Evolutionary conservation across 2,113 vertebrate species (phyloP).

Genomic region (Corydoras sp.): DNA sequence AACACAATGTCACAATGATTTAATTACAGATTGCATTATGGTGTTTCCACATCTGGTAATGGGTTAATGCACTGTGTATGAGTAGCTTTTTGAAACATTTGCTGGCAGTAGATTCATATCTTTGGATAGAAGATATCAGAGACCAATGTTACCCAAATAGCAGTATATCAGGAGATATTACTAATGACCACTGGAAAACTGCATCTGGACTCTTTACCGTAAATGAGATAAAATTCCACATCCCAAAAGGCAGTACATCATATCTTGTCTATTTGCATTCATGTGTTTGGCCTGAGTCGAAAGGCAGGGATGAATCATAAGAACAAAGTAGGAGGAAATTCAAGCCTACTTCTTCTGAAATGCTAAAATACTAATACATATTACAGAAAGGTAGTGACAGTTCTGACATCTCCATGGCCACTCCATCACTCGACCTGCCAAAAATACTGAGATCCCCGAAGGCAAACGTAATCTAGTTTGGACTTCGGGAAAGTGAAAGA

Average conservation of each 20-base stretch:
- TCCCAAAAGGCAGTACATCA: conserved; percentile 7
- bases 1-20: too few species aligned
- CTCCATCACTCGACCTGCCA: background rate
- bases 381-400: background rate
- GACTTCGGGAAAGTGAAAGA: background rate
- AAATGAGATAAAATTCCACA: conserved; percentile 1
- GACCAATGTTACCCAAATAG: too few species aligned
- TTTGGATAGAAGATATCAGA: too few species aligned
- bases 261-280: background rate
- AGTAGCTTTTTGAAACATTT: too few species aligned
- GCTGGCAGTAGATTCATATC: too few species aligned
- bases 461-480: conserved; percentile 3
- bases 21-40: too few species aligned
- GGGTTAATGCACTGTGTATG: too few species aligned
- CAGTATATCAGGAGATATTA: background rate
- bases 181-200: background rate
- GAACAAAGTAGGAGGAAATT: background rate
- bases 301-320: conserved; percentile 13
- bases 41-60: too few species aligned
- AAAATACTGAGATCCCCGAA: background rate
- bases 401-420: background rate
- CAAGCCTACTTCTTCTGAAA: conserved; percentile 1
- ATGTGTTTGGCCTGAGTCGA: conserved; percentile 2
- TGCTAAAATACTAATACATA: background rate
- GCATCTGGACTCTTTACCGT: background rate